Evolutionary conservation across 2,797 vertebrate species (phyloP), one percentile per base, ranked within the genome.

Genomic region (Phyllotis vaccarum): DNA sequence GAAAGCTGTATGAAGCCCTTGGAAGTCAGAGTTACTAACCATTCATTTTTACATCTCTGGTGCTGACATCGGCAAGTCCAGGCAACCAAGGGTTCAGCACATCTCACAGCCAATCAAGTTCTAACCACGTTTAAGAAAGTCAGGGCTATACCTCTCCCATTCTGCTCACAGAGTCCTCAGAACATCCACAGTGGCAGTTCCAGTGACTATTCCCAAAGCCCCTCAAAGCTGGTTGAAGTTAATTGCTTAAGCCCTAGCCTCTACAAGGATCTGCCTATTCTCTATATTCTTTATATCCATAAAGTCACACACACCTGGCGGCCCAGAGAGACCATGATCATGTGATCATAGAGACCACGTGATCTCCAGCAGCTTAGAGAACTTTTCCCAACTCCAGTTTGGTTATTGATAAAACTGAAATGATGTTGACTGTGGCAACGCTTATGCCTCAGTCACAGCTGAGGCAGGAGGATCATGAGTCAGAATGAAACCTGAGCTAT

Each of bases 1-100:
- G 78, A 76, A 92, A 91, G 21, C 16, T 34, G 54, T 24, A 29
- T 34, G 24, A 6, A 19, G 52, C 31, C 19, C 49, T 82, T 13
- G 40, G 76, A 92, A 81, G 29, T 94, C 60, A 90, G 19, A 27
- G 66, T 90, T 89, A 70, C 9, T 68, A 60, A 52, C 64, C 86
- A 76, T 27, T 58, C 49, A 75, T 58, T 86, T 58, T 52, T 79
- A 46, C 40, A 92, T n/a, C 68, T 64, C 81, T 95, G 87, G 37
- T 34, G 29, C 27, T 85, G 85, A 56, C 21, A 58, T 93, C 29
- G 31, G 37, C 34, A 52, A 92, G 27, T 52, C 31, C 7, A 27
- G 34, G 16, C 22, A 81, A 24, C 68, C 24, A 46, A 62, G 34
- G 54, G 31, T 6, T 94, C 37, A 16, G 40, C 34, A 70, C 31